Conservation (phyloP, 2,888 invertebrate species). For the Adelphocoris suturalis region DNA sequence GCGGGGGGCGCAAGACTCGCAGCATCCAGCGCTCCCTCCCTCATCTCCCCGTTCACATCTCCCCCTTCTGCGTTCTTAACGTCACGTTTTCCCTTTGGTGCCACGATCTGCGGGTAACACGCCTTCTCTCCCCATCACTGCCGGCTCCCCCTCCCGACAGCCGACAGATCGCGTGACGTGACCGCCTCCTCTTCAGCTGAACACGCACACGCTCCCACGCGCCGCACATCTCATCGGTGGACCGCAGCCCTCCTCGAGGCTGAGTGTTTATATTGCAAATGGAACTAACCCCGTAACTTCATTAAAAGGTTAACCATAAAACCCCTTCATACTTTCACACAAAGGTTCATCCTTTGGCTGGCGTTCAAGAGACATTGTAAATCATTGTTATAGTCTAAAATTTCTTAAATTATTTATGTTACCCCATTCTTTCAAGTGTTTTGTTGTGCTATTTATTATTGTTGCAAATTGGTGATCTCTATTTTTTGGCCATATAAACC, state of each 20-base stretch:
- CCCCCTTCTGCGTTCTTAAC: slow-evolving; percentile 21
- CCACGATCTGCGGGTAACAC: slow-evolving; percentile 18
- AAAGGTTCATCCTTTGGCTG: too few relatives aligned
- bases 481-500: too few relatives aligned
- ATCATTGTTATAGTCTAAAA: too few relatives aligned
- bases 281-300: not conserved
- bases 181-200: slow-evolving; percentile 21
- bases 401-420: too few relatives aligned
- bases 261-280: slow-evolving; percentile 22
- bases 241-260: slow-evolving; percentile 2
- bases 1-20: not conserved
- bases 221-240: not conserved
- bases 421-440: too few relatives aligned
- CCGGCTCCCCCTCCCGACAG: slow-evolving; percentile 1
- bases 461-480: too few relatives aligned
- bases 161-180: slow-evolving; percentile 25
- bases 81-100: slow-evolving; percentile 30
- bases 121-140: not conserved
- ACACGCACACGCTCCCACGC: slow-evolving; percentile 15
- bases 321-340: not conserved
- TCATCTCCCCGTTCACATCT: not conserved
- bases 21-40: not conserved
- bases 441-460: too few relatives aligned
- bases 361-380: too few relatives aligned
- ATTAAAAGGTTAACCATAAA: not conserved